A percentile compares a stretch with the other conserved stretches of the same genome.
Evolutionary conservation across 2,113 vertebrate species (phyloP).

Genomic region (Chlorocebus sabaeus): DNA sequence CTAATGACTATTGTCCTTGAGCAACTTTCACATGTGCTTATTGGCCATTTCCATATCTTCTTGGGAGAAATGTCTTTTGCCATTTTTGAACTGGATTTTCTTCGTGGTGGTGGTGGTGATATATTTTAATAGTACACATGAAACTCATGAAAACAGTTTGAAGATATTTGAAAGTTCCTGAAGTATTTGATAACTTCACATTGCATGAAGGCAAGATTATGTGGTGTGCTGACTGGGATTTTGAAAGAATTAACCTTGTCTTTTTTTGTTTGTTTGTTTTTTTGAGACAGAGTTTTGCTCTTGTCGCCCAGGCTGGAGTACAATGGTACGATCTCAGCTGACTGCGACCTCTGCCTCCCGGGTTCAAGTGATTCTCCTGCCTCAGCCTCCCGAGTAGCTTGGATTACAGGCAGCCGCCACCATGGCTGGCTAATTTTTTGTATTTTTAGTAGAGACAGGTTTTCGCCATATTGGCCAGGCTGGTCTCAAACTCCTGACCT

Average conservation of each 20-base stretch:
- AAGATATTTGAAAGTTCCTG: neutral
- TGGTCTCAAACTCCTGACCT: too few species aligned
- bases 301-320: too few species aligned
- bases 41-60: neutral
- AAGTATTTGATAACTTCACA: neutral
- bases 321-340: too few species aligned
- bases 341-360: too few species aligned
- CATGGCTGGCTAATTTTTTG: too few species aligned
- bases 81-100: neutral
- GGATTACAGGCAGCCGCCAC: too few species aligned
- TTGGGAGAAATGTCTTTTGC: neutral
- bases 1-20: neutral
- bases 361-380: too few species aligned
- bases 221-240: neutral
- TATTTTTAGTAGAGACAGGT: too few species aligned
- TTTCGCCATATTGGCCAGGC: too few species aligned
- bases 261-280: neutral
- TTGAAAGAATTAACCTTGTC: neutral
- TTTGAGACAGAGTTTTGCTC: too few species aligned
- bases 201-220: neutral
- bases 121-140: neutral
- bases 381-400: too few species aligned
- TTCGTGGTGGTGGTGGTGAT: neutral
- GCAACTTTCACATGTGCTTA: neutral
- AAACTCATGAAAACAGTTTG: neutral